Percentiles rank a stretch among this genome's conserved stretches.
Evolutionary conservation across 2,797 vertebrate genomes (phyloP).

Genomic region (Gobionotothen gibberifrons): DNA sequence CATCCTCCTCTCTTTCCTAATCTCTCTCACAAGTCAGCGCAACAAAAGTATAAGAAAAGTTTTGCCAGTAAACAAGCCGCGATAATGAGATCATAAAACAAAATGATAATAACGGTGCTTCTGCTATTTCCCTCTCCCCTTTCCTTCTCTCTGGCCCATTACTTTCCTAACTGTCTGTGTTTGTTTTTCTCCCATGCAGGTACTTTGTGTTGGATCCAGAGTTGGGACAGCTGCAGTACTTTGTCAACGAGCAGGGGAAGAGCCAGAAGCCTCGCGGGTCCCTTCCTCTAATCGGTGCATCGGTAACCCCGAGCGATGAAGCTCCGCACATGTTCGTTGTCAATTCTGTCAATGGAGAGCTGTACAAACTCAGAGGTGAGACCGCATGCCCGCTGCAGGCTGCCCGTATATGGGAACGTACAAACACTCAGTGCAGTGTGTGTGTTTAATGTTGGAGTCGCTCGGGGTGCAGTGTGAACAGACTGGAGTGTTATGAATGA

Average conservation of each 20-base stretch:
- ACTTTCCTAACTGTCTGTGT: conserved; percentile 37
- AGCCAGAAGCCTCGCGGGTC: conserved; percentile 94
- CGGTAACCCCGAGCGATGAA: conserved; percentile 92
- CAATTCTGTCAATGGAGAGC: conserved; percentile 92
- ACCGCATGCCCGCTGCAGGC: conserved; percentile 22
- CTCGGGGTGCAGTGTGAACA: conserved; percentile 5
- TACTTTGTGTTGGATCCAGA: conserved; percentile 97
- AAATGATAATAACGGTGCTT: conserved; percentile 42
- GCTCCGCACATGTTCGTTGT: conserved; percentile 94
- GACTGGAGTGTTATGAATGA: conserved; percentile 35
- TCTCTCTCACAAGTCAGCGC: conserved; percentile 30
- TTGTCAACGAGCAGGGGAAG: conserved; percentile 93
- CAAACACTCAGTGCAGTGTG: conserved; percentile 30
- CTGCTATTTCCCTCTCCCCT: conserved; percentile 5
- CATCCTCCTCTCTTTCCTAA: conserved; percentile 1
- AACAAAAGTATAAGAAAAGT: conserved; percentile 22
- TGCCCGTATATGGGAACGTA: conserved; percentile 27
- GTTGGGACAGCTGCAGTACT: conserved; percentile 93
- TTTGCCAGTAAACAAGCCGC: conserved; percentile 38
- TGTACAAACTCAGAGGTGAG: conserved; percentile 96
- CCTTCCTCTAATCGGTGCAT: conserved; percentile 92
- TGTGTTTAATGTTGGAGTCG: conserved; percentile 22
- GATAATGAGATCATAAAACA: conserved; percentile 59
- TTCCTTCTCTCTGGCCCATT: conserved; percentile 39
- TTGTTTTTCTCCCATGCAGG: conserved; percentile 75